Conservation (phyloP, 2,113 vertebrate species). For the Clinocottus analis region DNA sequence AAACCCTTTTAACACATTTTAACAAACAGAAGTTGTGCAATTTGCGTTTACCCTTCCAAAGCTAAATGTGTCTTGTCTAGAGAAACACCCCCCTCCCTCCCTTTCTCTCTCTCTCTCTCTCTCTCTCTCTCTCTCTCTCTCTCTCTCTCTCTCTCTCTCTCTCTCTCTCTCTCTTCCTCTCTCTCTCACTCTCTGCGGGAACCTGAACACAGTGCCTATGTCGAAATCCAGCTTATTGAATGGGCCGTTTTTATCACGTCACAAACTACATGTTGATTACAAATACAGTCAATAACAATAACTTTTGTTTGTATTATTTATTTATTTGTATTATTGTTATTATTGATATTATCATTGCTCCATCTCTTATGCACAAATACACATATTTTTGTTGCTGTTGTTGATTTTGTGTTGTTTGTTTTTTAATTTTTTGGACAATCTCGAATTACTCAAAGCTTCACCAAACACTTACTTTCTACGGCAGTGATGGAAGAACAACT, state of each 20-base stretch:
- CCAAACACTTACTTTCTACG: neutral
- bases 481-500: too few relatives aligned
- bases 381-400: too few relatives aligned
- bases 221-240: neutral
- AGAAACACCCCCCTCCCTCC: slow-evolving; percentile 58
- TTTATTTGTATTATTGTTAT: neutral
- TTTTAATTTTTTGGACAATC: too few relatives aligned
- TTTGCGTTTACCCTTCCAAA: slow-evolving; percentile 65
- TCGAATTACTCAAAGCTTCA: too few relatives aligned
- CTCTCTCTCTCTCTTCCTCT: neutral
- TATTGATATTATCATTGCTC: too few relatives aligned
- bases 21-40: slow-evolving; percentile 54
- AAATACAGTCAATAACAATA: neutral
- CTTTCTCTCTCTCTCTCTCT: neutral
- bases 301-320: neutral
- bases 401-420: too few relatives aligned
- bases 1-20: slow-evolving; percentile 42
- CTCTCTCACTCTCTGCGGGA: slow-evolving; percentile 21
- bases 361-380: too few relatives aligned
- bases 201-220: too few relatives aligned
- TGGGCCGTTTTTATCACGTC: neutral
- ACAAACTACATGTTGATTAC: neutral
- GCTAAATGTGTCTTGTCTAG: slow-evolving; percentile 74
- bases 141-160: too few relatives aligned
- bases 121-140: slow-evolving; percentile 21